These are phyloP conservation scores for Salarias fasciatus DNA, from an alignment of 2,797 vertebrate genomes.

Conservation along the genomic window DNA sequence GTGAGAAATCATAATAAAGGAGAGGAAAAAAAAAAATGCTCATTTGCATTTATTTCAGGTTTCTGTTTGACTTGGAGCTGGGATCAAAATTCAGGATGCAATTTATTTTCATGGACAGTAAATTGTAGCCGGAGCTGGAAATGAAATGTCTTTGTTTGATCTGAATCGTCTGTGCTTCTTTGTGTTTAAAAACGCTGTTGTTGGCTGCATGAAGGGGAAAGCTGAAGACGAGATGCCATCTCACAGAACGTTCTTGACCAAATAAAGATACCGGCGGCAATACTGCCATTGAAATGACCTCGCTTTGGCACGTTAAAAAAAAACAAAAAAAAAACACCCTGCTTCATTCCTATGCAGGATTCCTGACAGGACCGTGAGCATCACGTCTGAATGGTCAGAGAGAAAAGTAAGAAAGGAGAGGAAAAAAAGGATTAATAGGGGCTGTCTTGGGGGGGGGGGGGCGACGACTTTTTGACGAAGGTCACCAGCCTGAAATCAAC, in stretches of 20 bases:
- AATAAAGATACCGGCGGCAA: conserved; percentile 41
- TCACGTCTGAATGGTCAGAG: conserved; percentile 56
- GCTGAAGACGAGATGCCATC: conserved; percentile 23
- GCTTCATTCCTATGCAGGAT: conserved; percentile 61
- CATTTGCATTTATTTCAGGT: conserved; percentile 72
- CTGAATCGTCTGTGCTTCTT: conserved; percentile 25
- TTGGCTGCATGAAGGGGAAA: conserved; percentile 17
- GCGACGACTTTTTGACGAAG: conserved; percentile 60
- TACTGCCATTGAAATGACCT: conserved; percentile 74
- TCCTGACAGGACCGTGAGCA: conserved; percentile 59
- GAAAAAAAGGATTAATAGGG: conserved; percentile 54
- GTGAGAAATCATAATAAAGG: conserved; percentile 70
- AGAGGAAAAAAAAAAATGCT: conserved; percentile 27
- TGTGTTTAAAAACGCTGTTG: conserved; percentile 38
- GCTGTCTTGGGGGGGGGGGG: conserved; percentile 44
- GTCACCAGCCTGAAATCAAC: conserved; percentile 71
- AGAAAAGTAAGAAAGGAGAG: conserved; percentile 52
- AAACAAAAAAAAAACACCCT: conserved; percentile 40
- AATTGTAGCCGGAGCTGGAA: conserved; percentile 34
- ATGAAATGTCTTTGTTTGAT: conserved; percentile 37
- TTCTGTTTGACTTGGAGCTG: conserved; percentile 54
- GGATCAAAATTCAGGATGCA: conserved; percentile 41
- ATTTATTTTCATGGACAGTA: conserved; percentile 52
- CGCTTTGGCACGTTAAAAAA: conserved; percentile 53
- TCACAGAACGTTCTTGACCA: conserved; percentile 22